Evolutionary conservation across 2,888 invertebrate species (phyloP).

Genomic region (Zelleria hepariella): DNA sequence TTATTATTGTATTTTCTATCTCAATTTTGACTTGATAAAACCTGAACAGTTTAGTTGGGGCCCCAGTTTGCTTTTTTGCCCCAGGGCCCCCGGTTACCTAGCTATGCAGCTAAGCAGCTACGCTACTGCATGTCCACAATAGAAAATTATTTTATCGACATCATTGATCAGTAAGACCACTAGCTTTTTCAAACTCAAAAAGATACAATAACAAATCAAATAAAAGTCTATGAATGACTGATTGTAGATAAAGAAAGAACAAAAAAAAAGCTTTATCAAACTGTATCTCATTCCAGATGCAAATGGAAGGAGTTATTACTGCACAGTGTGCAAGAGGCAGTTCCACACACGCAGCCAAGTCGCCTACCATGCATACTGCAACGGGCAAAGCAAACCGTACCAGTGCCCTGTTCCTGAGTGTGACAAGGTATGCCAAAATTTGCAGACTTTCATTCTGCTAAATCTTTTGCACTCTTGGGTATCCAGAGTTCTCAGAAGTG

Average conservation of each 20-base stretch:
- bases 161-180: neutral
- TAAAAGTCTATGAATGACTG: too few species aligned
- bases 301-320: conserved; percentile 70
- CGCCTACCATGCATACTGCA: conserved; percentile 76
- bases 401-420: conserved; percentile 34
- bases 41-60: too few species aligned
- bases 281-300: conserved; percentile 36
- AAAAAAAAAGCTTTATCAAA: neutral
- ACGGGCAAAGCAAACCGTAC: conserved; percentile 66
- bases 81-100: too few species aligned
- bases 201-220: neutral
- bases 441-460: too few species aligned
- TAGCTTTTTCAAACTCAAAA: neutral
- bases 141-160: neutral
- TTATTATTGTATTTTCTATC: too few species aligned
- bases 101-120: too few species aligned
- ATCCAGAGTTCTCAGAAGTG: too few species aligned
- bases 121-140: too few species aligned
- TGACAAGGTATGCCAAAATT: conserved; percentile 20
- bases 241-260: too few species aligned
- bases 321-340: conserved; percentile 77
- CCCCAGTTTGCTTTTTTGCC: too few species aligned
- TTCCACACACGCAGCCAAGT: conserved; percentile 78
- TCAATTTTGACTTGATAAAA: too few species aligned
- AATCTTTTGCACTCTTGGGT: too few species aligned